phyloP scores from a whole-genome alignment of 2,113 vertebrate species.

The Pholis gunnellus region DNA sequence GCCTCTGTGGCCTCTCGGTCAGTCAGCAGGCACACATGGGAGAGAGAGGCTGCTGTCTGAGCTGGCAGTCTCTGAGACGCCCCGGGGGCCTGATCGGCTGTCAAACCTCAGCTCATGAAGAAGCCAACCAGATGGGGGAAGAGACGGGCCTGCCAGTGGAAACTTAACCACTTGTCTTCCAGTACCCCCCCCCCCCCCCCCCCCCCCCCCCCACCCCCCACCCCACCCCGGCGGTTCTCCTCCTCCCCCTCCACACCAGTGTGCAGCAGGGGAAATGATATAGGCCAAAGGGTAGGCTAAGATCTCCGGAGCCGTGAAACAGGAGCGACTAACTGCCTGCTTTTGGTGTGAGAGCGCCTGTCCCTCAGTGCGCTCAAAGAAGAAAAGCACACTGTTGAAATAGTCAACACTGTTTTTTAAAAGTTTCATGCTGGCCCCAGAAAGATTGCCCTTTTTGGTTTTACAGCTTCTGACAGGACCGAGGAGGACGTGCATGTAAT shows the following conservation, averaged over 20 bases:
- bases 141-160: conserved; percentile 70
- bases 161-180: conserved; percentile 80
- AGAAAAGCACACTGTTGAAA: conserved; percentile 46
- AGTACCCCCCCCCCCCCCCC: conserved; percentile 1
- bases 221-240: not conserved
- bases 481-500: not conserved
- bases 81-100: conserved; percentile 72
- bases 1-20: conserved; percentile 60
- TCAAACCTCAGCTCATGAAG: conserved; percentile 74
- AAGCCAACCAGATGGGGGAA: conserved; percentile 74
- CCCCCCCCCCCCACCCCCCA: not conserved
- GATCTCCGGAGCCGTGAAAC: conserved; percentile 69
- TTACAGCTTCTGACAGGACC: conserved; percentile 6
- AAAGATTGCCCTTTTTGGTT: not conserved
- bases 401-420: conserved; percentile 21
- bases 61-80: conserved; percentile 69
- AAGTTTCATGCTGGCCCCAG: conserved; percentile 32
- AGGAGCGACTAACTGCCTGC: conserved; percentile 47
- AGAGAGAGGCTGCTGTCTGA: conserved; percentile 61
- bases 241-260: conserved; percentile 8
- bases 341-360: conserved; percentile 54
- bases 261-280: conserved; percentile 74
- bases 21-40: conserved; percentile 53
- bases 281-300: conserved; percentile 83
- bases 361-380: conserved; percentile 55